Evolutionary conservation across 2,888 invertebrate genomes (phyloP).

Genomic region (Lydus trimaculatus): DNA sequence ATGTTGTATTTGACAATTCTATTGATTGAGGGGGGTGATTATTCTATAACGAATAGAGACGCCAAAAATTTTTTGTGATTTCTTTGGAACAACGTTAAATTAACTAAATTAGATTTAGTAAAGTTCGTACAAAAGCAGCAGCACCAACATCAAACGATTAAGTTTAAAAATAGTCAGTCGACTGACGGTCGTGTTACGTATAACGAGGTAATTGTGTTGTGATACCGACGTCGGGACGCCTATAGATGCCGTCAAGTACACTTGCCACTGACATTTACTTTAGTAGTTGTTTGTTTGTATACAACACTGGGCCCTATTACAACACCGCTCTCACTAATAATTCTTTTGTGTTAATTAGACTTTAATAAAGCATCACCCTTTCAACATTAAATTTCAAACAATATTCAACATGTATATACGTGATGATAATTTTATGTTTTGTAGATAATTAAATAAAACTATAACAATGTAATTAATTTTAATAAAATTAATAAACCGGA

Average conservation of each 20-base stretch:
- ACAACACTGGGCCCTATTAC: too few relatives aligned
- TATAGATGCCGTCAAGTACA: slow-evolving; percentile 32
- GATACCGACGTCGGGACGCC: slow-evolving; percentile 28
- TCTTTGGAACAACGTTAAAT: slow-evolving; percentile 11
- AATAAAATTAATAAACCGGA: not conserved
- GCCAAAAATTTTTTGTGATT: not conserved
- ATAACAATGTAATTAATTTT: not conserved
- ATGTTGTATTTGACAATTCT: not conserved
- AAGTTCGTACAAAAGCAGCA: not conserved
- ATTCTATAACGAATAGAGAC: too few relatives aligned
- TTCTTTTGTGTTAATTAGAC: slow-evolving; percentile 26
- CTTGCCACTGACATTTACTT: slow-evolving; percentile 29
- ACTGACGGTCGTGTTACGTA: slow-evolving; percentile 19
- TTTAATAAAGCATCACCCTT: not conserved
- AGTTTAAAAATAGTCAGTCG: not conserved
- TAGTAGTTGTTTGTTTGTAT: slow-evolving; percentile 22
- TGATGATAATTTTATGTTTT: not conserved
- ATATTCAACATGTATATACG: too few relatives aligned
- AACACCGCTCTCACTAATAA: slow-evolving; percentile 22
- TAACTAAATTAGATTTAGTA: slow-evolving; percentile 2
- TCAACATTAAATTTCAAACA: not conserved
- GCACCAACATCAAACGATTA: slow-evolving; percentile 7
- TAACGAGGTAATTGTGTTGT: slow-evolving; percentile 31
- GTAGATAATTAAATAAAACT: too few relatives aligned
- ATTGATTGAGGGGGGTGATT: too few relatives aligned